Percentiles rank a stretch among this genome's conserved stretches.
phyloP scores from a whole-genome alignment of 2,113 vertebrate species.

The Alethe castanea region DNA sequence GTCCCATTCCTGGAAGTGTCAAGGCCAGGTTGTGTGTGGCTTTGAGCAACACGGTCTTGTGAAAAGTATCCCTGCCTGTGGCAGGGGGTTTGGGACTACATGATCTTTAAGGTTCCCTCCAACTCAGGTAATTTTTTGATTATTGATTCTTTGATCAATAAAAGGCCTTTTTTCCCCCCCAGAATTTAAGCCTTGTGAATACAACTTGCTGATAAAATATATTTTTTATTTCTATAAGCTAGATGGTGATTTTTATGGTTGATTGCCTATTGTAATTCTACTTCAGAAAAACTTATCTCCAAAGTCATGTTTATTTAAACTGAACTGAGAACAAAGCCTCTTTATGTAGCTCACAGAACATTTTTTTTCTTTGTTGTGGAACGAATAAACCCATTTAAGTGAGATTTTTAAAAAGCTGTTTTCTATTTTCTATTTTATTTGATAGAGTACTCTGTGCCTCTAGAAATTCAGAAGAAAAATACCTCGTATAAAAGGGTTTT shows the following conservation, averaged over 20 bases:
- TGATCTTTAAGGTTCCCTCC: not conserved
- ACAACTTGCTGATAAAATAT: not conserved
- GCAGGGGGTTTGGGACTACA: not conserved
- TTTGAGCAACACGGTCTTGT: not conserved
- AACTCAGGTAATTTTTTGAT: not conserved
- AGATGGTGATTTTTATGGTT: not conserved
- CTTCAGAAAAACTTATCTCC: not conserved
- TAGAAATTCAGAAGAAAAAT: not conserved
- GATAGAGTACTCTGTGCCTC: not conserved
- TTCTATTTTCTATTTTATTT: not conserved
- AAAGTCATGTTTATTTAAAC: not conserved
- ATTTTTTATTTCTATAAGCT: not conserved
- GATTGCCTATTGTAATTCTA: not conserved
- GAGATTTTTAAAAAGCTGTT: not conserved
- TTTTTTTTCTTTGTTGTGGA: not conserved
- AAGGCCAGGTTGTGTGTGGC: not conserved
- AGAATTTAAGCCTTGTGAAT: not conserved
- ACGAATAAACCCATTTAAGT: not conserved
- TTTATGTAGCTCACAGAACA: not conserved
- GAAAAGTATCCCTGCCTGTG: not conserved
- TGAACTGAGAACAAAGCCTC: not conserved
- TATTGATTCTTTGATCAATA: not conserved
- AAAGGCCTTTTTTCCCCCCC: not conserved
- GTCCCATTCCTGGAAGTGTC: too few relatives aligned
- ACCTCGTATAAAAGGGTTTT: not conserved